phyloP scores from a whole-genome alignment of 1,140 invertebrate genomes.

The Adelges cooleyi region DNA sequence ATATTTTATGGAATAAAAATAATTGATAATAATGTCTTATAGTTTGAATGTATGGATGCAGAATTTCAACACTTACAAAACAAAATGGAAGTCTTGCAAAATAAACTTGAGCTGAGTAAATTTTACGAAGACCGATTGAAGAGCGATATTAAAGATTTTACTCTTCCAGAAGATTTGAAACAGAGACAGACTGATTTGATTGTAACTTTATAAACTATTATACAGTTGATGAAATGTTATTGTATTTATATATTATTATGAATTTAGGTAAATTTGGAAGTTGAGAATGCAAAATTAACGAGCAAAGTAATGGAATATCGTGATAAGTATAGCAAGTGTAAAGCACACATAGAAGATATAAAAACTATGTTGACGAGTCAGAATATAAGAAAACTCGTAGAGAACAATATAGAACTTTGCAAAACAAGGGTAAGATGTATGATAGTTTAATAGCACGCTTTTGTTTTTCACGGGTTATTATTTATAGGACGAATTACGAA shows the following conservation, averaged over 20 bases:
- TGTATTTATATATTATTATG: background rate
- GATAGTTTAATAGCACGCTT: background rate
- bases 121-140: slow-evolving; percentile 1
- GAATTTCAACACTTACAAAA: slow-evolving; percentile 15
- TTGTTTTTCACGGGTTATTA: background rate
- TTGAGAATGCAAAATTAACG: slow-evolving; percentile 5
- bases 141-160: slow-evolving; percentile 10
- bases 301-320: background rate
- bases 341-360: background rate
- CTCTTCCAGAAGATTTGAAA: background rate
- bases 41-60: slow-evolving; percentile 10
- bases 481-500: slow-evolving; percentile 7
- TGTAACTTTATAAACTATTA: background rate
- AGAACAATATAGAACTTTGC: slow-evolving; percentile 1
- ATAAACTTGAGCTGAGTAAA: slow-evolving; percentile 3
- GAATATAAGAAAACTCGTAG: slow-evolving; percentile 8
- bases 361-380: slow-evolving; percentile 15
- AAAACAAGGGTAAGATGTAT: background rate
- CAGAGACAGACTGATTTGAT: slow-evolving; percentile 2
- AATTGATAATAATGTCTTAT: background rate
- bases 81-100: slow-evolving; percentile 9
- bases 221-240: background rate
- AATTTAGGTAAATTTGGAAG: slow-evolving; percentile 3
- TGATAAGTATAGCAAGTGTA: slow-evolving; percentile 13
- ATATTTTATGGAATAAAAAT: too few species aligned